Conservation (phyloP, 2,797 vertebrate genomes). For the Nothura maculosa region DNA sequence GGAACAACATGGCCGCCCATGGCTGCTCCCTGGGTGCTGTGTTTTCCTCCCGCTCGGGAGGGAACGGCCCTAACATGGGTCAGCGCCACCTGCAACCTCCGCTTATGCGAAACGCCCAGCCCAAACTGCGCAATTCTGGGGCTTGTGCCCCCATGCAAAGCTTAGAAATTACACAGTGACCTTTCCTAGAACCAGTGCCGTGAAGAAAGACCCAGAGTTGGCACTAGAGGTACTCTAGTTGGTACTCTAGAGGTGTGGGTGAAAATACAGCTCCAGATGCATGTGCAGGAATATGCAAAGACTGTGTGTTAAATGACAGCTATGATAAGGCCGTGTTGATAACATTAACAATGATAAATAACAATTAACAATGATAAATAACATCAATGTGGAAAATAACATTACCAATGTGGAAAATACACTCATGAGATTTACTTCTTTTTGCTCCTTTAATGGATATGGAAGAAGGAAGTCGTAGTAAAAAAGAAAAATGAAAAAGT, state of each 20-base stretch:
- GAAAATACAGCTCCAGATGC: background rate
- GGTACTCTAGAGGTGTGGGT: background rate
- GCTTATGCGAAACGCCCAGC: background rate
- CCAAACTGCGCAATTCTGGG: background rate
- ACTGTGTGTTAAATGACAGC: background rate
- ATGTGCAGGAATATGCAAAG: background rate
- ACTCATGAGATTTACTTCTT: background rate
- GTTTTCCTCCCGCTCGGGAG: background rate
- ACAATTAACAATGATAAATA: no score
- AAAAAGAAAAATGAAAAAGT: constrained; percentile 9
- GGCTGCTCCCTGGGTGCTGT: background rate
- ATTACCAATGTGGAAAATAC: background rate
- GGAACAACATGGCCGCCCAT: background rate
- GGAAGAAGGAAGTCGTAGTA: constrained; percentile 43
- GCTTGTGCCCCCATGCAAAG: background rate
- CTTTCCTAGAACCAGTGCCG: background rate
- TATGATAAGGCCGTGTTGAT: background rate
- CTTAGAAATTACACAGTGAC: background rate
- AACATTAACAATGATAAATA: no score
- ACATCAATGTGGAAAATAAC: background rate
- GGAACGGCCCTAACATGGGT: background rate
- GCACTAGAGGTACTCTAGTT: background rate
- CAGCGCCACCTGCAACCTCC: no score
- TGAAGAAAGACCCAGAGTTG: background rate
- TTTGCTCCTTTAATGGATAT: background rate